Evolutionary conservation across 2,888 invertebrate species (phyloP).

Genomic region (Stegana nigrithorax): DNA sequence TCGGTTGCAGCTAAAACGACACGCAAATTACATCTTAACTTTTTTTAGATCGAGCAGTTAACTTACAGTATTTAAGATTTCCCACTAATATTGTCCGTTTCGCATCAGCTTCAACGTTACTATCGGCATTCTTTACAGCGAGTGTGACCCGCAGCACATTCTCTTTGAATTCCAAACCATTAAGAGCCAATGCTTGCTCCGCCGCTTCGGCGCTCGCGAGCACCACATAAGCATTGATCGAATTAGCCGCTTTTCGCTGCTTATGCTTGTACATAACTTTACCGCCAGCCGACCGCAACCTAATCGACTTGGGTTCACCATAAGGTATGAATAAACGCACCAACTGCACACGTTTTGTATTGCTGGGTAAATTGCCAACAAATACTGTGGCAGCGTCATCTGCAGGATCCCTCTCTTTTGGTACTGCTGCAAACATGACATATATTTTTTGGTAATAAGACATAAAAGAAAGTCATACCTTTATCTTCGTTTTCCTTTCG

Average conservation of each 20-base stretch:
- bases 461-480: too few relatives aligned
- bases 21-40: background rate
- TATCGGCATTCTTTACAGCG: conserved; percentile 31
- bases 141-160: conserved; percentile 61
- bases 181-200: conserved; percentile 53
- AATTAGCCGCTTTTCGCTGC: conserved; percentile 51
- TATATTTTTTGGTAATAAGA: too few relatives aligned
- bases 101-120: conserved; percentile 24
- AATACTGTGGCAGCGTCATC: conserved; percentile 61
- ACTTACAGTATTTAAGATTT: conserved; percentile 66
- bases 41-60: background rate
- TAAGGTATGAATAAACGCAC: conserved; percentile 50
- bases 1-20: conserved; percentile 55
- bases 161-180: conserved; percentile 61
- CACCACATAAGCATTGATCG: conserved; percentile 64
- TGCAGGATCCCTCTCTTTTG: conserved; percentile 38
- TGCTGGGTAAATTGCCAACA: conserved; percentile 66
- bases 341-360: conserved; percentile 64
- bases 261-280: conserved; percentile 59
- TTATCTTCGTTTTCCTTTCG: conserved; percentile 26
- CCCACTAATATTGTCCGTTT: conserved; percentile 66
- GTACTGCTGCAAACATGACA: too few relatives aligned
- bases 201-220: conserved; percentile 50
- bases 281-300: conserved; percentile 63
- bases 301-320: conserved; percentile 54